These are phyloP conservation scores for Bubo scandiacus DNA, from an alignment of 2,113 vertebrate genomes.

Conservation along the genomic window DNA sequence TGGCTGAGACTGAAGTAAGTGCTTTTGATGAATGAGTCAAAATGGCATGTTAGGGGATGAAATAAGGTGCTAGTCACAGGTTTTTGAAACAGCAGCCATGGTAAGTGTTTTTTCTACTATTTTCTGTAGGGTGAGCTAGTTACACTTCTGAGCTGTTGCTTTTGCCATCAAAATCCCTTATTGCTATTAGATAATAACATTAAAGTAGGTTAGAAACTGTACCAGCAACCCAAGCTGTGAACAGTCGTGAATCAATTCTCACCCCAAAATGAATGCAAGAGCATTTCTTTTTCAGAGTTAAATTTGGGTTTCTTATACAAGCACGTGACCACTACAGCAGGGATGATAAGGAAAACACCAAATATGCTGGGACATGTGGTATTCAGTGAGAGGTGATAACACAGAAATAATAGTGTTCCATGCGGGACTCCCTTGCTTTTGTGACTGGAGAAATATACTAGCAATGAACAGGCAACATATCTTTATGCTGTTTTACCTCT, in stretches of 20 bases:
- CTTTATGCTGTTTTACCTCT: neutral
- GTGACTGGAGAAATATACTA: neutral
- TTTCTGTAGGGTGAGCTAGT: neutral
- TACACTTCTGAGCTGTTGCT: neutral
- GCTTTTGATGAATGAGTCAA: slow-evolving; percentile 38
- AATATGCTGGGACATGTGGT: neutral
- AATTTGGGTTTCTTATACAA: neutral
- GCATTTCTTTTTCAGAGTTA: neutral
- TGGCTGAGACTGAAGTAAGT: slow-evolving; percentile 32
- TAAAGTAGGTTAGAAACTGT: neutral
- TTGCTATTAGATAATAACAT: neutral
- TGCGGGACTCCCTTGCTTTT: neutral
- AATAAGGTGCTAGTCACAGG: neutral
- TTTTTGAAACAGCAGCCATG: neutral
- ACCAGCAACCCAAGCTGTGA: neutral
- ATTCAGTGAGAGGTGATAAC: neutral
- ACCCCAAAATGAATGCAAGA: neutral
- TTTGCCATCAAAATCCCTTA: neutral
- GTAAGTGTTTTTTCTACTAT: neutral
- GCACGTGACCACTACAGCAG: neutral
- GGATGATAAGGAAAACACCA: neutral
- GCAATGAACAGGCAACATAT: neutral
- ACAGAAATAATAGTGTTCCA: neutral
- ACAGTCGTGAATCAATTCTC: neutral
- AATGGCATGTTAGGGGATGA: slow-evolving; percentile 21